These are phyloP conservation scores for Apamea anceps DNA, from an alignment of 2,888 invertebrate species.

Conservation along the genomic window DNA sequence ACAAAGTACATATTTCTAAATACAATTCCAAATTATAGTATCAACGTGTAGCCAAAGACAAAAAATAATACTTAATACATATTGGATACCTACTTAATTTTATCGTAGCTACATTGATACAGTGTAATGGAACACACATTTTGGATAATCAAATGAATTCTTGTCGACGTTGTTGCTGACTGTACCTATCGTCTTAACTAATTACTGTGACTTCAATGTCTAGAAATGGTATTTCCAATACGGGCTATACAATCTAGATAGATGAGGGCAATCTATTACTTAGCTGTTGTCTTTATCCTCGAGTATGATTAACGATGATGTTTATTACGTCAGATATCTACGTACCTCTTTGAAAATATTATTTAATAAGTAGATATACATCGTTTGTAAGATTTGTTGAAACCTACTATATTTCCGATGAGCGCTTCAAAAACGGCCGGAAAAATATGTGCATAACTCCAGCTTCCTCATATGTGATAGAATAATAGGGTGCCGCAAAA, in stretches of 20 bases:
- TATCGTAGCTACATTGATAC: background rate
- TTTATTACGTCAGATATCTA: background rate
- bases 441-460: no score
- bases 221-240: constrained; percentile 4
- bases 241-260: constrained; percentile 34
- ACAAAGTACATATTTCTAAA: background rate
- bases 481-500: no score
- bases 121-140: background rate
- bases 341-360: background rate
- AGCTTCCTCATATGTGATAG: no score
- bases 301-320: constrained; percentile 36
- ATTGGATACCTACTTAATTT: background rate
- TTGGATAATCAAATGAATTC: background rate
- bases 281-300: constrained; percentile 12
- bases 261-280: constrained; percentile 40
- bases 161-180: background rate
- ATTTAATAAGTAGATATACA: background rate
- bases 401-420: no score
- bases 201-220: background rate
- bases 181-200: background rate
- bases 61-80: background rate
- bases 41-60: background rate
- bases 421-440: no score
- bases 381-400: background rate
- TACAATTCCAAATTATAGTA: background rate